Base-by-base conservation (phyloP, 2,888 invertebrate genomes). In the Gastracanthus pulcherrimus region DNA sequence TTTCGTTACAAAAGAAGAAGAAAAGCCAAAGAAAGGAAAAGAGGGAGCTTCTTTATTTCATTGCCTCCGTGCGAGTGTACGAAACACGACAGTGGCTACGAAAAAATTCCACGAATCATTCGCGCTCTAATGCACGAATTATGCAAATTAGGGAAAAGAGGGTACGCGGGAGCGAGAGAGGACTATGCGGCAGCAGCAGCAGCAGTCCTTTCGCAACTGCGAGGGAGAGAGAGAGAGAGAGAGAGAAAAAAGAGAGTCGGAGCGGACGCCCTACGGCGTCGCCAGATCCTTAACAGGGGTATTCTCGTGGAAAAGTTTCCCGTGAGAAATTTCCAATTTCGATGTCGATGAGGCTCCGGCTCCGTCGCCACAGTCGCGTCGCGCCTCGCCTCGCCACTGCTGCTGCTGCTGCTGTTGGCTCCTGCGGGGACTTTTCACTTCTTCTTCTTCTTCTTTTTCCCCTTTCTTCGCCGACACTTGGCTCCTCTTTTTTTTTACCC, bases 281-380 rank as follows among this genome's bases (percentile, higher is more conserved):
- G 79, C 23, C 66, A n/a, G 79, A 67, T 79, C 72, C 74, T 67
- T 72, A 79, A 79, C 79, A 74, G 67, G 69, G 74, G 23, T 48
- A 74, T 79, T 79, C 79, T 67, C 75, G 41, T 64, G 67, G 80
- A 70, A 75, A 81, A 76, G 36, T 75, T 81, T 60, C 16, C 41
- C 76, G 66, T 69, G 69, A 60, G 74, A 79, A 82, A 79, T 82
- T 79, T 82, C 79, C 79, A 79, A 79, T 82, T 79, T 71, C 66
- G 67, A 77, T 70, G 79, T 64, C 75, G 70, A 74, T 66, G 74
- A 36, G 7, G 51, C 51, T 71, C 6, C 55, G 26, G n/a, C n/a
- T n/a, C n/a, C 26, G 26, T 41, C 55, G 55, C 19, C 51, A 16
- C 45, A n/a, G n/a, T n/a, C n/a, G n/a, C n/a, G n/a, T n/a, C n/a